A percentile compares a stretch with the other conserved stretches of the same genome.
Conservation (phyloP, 2,888 invertebrate genomes). For the Hemicrepidius hirtus region DNA sequence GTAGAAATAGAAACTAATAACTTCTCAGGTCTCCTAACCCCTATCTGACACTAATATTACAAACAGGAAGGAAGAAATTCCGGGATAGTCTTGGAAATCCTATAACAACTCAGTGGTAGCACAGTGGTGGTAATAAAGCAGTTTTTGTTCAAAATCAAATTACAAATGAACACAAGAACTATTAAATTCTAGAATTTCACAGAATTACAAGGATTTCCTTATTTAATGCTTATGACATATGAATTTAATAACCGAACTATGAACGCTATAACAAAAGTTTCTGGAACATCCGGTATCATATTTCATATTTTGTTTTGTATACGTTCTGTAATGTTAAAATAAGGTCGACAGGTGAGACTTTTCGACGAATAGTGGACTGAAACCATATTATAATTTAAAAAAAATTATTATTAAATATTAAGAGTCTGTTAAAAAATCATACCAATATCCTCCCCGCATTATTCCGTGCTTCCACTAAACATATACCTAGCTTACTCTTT, state of each 20-base stretch:
- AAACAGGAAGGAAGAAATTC: conserved; percentile 36
- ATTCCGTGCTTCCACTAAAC: too few species aligned
- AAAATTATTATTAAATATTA: not conserved
- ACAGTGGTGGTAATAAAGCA: conserved; percentile 7
- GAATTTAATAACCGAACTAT: conserved; percentile 36
- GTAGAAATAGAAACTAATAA: conserved; percentile 22
- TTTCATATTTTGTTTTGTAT: conserved; percentile 42
- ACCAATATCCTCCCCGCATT: too few species aligned
- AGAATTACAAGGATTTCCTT: conserved; percentile 27
- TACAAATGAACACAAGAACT: conserved; percentile 13
- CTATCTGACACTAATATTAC: conserved; percentile 32
- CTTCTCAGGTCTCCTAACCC: conserved; percentile 4
- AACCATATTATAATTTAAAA: conserved; percentile 28
- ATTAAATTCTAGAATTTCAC: conserved; percentile 32
- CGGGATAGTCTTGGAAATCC: conserved; percentile 23
- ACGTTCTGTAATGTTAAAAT: conserved; percentile 34
- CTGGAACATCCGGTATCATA: conserved; percentile 42
- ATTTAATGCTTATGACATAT: conserved; percentile 23
- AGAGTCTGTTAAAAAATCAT: too few species aligned
- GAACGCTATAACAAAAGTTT: conserved; percentile 33
- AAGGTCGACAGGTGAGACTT: conserved; percentile 39
- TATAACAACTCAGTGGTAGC: not conserved
- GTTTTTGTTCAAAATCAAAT: conserved; percentile 23
- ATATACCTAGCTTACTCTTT: too few species aligned
- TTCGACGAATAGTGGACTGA: conserved; percentile 28